Base-by-base conservation (phyloP, 2,888 invertebrate species). In the Aproaerema taeniolella region DNA sequence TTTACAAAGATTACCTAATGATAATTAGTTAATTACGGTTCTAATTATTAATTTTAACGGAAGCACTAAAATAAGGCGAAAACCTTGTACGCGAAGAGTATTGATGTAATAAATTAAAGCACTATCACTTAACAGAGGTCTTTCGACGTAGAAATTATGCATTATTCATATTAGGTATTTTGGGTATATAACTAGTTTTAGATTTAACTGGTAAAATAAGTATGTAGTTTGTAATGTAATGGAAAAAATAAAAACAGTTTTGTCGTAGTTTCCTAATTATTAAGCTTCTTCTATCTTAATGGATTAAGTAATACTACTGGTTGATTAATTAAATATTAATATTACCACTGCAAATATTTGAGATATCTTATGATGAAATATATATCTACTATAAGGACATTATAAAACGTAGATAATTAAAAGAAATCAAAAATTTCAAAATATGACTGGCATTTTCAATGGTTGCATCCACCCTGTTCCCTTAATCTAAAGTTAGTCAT, bases 1-100 rank as follows among this genome's bases (percentile, higher is more conserved):
- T 58, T 59, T 69, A 67, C 61, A 63, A 73, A 65, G 58, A 73
- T 68, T 71, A 81, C 78, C 78, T 86, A 83, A 83, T 82, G 82
- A 86, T 87, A 87, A 87, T 87, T 87, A 87, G 87, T 87, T 87
- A 87, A 87, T 87, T 87, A 87, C 87, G 87, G 87, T 87, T 86
- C 70, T 78, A 87, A 87, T 80, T 76, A 83, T 77, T 87, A 83
- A 82, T 81, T 79, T 75, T 82, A 85, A 83, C 71, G 65, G 73
- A 74, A 80, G 62, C 79, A 80, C 76, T 81, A 77, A 80, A 77
- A 64, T 82, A 81, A 82, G 81, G 77, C 72, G 72, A 76, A 67
- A 82, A 74, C 79, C 81, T 82, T 83, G 80, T 82, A 82, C 65
- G 82, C 78, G 78, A 67, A 62, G 62, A 73, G 69, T 74, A n/a